Evolutionary conservation across 2,888 invertebrate genomes (phyloP).

Genomic region (Ernsta delagoae): DNA sequence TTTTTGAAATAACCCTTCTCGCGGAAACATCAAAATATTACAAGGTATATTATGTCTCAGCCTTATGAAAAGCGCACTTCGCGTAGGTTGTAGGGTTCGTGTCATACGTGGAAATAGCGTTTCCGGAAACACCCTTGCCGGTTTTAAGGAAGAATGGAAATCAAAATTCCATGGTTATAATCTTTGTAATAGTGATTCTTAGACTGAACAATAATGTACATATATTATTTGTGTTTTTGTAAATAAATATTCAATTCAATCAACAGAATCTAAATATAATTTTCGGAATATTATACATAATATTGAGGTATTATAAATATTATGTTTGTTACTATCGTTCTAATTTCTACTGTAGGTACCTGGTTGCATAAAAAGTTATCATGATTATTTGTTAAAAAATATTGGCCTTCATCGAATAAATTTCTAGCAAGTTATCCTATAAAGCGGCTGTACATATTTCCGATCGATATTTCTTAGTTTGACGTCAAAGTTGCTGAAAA

Average conservation of each 20-base stretch:
- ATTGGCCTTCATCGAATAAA: too few relatives aligned
- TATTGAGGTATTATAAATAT: too few relatives aligned
- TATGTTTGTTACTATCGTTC: too few relatives aligned
- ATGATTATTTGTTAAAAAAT: too few relatives aligned
- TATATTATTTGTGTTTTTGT: too few relatives aligned
- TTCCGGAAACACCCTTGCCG: constrained; percentile 22
- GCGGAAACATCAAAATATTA: too few relatives aligned
- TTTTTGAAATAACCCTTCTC: too few relatives aligned
- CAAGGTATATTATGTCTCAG: neutral
- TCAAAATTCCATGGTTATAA: constrained; percentile 19
- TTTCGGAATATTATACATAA: too few relatives aligned
- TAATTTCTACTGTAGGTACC: too few relatives aligned
- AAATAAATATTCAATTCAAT: too few relatives aligned
- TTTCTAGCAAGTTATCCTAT: neutral
- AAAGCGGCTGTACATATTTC: neutral
- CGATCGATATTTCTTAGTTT: neutral
- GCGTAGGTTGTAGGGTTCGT: constrained; percentile 14
- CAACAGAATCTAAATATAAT: too few relatives aligned
- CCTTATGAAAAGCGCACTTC: constrained; percentile 29
- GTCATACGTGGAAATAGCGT: constrained; percentile 28
- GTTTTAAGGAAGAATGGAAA: constrained; percentile 25
- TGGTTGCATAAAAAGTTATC: too few relatives aligned
- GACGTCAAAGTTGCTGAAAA: neutral
- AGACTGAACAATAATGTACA: neutral
- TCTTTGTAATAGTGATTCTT: neutral